phyloP scores from a whole-genome alignment of 2,888 invertebrate genomes.

The Stictocephala bisonia region DNA sequence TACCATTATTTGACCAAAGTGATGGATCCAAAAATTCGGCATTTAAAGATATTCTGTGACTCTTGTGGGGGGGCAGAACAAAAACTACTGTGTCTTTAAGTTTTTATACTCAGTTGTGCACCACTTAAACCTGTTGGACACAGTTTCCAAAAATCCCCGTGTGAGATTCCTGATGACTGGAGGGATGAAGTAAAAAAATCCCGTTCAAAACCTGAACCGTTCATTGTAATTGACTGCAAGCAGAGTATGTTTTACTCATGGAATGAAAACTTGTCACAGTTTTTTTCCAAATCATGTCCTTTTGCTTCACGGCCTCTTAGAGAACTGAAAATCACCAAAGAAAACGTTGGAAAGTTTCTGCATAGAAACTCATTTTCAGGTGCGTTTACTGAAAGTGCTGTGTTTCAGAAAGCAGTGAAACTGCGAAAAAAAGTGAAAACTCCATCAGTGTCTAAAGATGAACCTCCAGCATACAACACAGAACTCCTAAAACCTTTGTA shows the following conservation, averaged over 20 bases:
- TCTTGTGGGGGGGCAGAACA: slow-evolving; percentile 54
- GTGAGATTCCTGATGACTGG: slow-evolving; percentile 38
- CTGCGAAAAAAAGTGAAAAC: slow-evolving; percentile 16
- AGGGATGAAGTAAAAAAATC: slow-evolving; percentile 41
- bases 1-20: slow-evolving; percentile 52
- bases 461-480: slow-evolving; percentile 12
- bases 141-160: slow-evolving; percentile 19
- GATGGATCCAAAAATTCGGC: slow-evolving; percentile 43
- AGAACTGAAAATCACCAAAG: slow-evolving; percentile 30
- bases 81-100: slow-evolving; percentile 51
- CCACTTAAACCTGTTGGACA: slow-evolving; percentile 20
- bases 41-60: slow-evolving; percentile 53
- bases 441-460: background rate
- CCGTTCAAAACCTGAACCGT: slow-evolving; percentile 44
- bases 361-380: slow-evolving; percentile 45
- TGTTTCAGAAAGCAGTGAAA: slow-evolving; percentile 25
- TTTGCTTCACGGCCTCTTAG: slow-evolving; percentile 34
- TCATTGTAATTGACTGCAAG: slow-evolving; percentile 35
- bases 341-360: slow-evolving; percentile 22
- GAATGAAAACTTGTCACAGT: slow-evolving; percentile 37
- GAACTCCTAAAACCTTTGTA: slow-evolving; percentile 29
- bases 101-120: slow-evolving; percentile 50
- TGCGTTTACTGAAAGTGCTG: slow-evolving; percentile 31
- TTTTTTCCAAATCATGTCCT: slow-evolving; percentile 26
- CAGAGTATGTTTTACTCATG: slow-evolving; percentile 40